These are phyloP conservation scores for Phymorhynchus buccinoides DNA, from an alignment of 1,140 invertebrate genomes.

Conservation along the genomic window DNA sequence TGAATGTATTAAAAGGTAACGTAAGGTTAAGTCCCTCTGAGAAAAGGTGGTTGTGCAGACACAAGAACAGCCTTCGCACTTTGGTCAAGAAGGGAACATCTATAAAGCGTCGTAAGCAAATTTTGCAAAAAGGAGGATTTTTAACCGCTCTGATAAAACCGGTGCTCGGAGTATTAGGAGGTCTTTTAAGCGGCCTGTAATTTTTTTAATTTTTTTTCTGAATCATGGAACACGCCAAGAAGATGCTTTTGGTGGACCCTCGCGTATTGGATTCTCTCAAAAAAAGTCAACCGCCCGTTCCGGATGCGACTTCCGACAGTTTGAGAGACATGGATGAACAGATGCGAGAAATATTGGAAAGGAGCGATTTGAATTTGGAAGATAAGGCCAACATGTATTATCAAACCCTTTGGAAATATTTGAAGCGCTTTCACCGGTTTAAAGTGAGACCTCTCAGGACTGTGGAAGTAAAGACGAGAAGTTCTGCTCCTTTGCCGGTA, in stretches of 20 bases:
- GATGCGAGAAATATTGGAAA: conserved; percentile 26
- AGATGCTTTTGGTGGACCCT: conserved; percentile 25
- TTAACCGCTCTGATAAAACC: not conserved
- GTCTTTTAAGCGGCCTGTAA: not conserved
- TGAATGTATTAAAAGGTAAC: not conserved
- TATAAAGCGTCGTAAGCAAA: not conserved
- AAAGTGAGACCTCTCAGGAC: not conserved
- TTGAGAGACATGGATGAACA: conserved; percentile 15
- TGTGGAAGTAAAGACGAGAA: not conserved
- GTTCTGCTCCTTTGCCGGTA: not conserved
- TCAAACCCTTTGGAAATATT: not conserved
- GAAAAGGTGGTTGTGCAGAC: not conserved
- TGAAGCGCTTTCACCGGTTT: not conserved
- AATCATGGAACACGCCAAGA: conserved; percentile 21
- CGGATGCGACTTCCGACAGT: not conserved
- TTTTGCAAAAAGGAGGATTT: conserved; percentile 38
- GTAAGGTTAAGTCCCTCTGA: not conserved
- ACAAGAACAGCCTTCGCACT: not conserved
- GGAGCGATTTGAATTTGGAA: not conserved
- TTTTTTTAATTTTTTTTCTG: not conserved
- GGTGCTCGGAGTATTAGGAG: not conserved
- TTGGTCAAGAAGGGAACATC: not conserved
- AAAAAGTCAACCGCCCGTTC: not conserved
- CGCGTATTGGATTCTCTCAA: not conserved
- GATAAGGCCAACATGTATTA: conserved; percentile 22